Evolutionary conservation across 2,113 vertebrate genomes (phyloP), one percentile per base, ranked within the genome.

Genomic region (Entosphenus tridentatus): DNA sequence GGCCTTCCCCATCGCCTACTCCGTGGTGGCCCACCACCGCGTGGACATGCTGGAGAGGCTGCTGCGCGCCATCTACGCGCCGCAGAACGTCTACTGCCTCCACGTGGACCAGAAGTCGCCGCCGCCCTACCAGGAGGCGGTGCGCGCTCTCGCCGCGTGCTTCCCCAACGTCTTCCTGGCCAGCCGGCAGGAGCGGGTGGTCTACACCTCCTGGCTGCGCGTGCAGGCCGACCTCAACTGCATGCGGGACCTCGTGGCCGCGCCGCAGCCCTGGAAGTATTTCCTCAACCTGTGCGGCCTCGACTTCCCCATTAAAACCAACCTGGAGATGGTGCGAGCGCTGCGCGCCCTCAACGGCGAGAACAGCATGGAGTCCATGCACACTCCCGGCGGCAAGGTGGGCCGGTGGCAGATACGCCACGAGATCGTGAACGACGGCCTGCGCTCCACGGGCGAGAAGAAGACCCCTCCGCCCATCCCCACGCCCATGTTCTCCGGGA

Each of bases 281-380:
- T 77, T 95, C 72, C 83, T 95, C 69, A 95, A 95, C 71, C 82
- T 90, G 1, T 95, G 90, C 71, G 88, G 89, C 2, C 82, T 86
- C 80, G 90, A 95, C 76, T 93, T 95, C 69, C 89, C 88, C 12
- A 80, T 91, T 70, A 92, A 95, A 81, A 95, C 87, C 70, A 95
- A 95, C 72, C 73, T 84, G 72, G 88, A 95, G 76, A 88, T 93
- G 8, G 80, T 93, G 70, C 77, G 78, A 71, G 80, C 76, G 17
- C 77, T 95, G 71, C 82, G 79, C 72, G 78, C 74, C 0, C 74
- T 91, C 69, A 80, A 74, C 17, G 86, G 85, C 1, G 74, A 75
- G 72, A 95, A 92, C 77, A 95, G 79, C 75, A 69, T 95, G 67
- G 87, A 95, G 77, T 39, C 39, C 39, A 39, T 39, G 39, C 39